Conservation (phyloP, 92 coral and sea anemone species). For the Galaxea fascicularis region DNA sequence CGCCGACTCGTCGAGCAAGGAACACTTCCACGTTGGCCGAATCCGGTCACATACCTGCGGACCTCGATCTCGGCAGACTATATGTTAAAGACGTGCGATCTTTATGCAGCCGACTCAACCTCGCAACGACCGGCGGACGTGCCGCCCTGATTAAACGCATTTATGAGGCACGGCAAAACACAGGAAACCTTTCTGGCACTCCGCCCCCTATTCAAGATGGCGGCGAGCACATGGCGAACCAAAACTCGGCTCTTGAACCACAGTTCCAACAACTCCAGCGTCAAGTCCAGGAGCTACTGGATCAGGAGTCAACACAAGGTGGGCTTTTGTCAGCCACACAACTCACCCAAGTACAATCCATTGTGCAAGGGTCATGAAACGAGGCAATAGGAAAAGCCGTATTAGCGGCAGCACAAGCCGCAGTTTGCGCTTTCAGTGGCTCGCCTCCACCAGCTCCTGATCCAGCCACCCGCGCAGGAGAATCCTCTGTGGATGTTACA, state of each 20-base stretch:
- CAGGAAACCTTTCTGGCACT: not conserved
- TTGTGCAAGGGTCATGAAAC: not conserved
- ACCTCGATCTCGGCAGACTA: not conserved
- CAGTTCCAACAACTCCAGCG: not conserved
- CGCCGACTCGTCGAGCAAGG: too few relatives aligned
- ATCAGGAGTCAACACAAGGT: not conserved
- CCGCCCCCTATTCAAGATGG: too few relatives aligned
- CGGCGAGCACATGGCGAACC: not conserved
- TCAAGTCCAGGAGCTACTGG: too few relatives aligned
- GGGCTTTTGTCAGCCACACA: not conserved
- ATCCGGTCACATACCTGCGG: not conserved
- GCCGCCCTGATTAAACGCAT: slow-evolving; percentile 12
- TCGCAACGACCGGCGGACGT: slow-evolving; percentile 5
- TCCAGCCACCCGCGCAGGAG: too few relatives aligned
- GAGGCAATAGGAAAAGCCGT: not conserved
- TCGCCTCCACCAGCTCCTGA: too few relatives aligned
- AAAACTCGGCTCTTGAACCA: not conserved
- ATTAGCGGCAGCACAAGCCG: too few relatives aligned
- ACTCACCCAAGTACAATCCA: not conserved
- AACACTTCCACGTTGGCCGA: not conserved
- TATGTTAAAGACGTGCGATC: not conserved
- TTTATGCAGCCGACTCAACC: not conserved
- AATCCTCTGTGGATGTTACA: too few relatives aligned
- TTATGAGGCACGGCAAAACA: slow-evolving; percentile 3
- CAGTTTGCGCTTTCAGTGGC: too few relatives aligned